phyloP scores from a whole-genome alignment of 2,888 invertebrate species.

The Plagodis dolabraria region DNA sequence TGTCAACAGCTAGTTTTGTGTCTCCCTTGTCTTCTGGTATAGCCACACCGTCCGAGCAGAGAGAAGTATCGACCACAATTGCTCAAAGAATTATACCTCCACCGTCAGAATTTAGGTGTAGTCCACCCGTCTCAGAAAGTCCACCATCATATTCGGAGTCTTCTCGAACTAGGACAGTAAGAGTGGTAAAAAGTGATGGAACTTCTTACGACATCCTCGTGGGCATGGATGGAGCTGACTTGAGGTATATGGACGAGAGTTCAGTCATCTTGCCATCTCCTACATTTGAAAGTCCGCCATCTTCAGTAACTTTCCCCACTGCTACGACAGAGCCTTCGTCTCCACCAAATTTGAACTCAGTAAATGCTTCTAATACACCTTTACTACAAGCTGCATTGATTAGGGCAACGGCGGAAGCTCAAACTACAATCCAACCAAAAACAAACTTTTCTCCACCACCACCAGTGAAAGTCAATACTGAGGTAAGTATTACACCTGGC shows the following conservation, averaged over 20 bases:
- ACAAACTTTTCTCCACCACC: constrained; percentile 68
- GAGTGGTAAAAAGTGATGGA: constrained; percentile 83
- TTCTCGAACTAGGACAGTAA: constrained; percentile 82
- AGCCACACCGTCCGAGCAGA: constrained; percentile 73
- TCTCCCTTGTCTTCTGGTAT: constrained; percentile 74
- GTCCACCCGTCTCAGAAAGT: constrained; percentile 87
- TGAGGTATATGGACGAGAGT: constrained; percentile 96
- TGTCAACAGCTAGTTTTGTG: constrained; percentile 63
- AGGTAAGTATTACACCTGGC: constrained; percentile 87
- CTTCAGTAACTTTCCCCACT: constrained; percentile 85
- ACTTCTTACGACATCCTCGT: constrained; percentile 90
- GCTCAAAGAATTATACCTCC: constrained; percentile 90
- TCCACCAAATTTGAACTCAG: constrained; percentile 79
- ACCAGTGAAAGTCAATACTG: constrained; percentile 88
- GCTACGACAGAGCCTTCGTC: constrained; percentile 87
- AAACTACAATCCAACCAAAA: constrained; percentile 71
- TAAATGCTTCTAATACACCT: constrained; percentile 85
- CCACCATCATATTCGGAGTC: constrained; percentile 85
- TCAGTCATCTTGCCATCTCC: constrained; percentile 93
- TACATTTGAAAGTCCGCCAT: constrained; percentile 90
- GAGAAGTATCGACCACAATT: constrained; percentile 78
- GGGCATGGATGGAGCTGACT: constrained; percentile 93
- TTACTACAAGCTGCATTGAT: constrained; percentile 90
- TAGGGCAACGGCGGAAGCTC: constrained; percentile 86
- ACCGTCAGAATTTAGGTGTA: constrained; percentile 89